A percentile compares a stretch with the other conserved stretches of the same genome.
Evolutionary conservation across 2,888 invertebrate species (phyloP).

Genomic region (Ypsolopha scabrella): DNA sequence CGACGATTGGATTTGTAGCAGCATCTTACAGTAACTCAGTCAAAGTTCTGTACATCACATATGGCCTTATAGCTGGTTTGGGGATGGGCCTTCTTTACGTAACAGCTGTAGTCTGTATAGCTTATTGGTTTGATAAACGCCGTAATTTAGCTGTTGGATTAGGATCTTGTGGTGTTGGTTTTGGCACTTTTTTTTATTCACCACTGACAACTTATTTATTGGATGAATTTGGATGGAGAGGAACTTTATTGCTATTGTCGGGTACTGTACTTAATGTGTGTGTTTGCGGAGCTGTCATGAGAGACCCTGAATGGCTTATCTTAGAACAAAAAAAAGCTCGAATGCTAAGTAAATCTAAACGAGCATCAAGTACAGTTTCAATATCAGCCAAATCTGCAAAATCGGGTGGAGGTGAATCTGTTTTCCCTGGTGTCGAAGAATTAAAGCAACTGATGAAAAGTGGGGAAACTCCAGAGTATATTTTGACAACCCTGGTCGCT

Average conservation of each 20-base stretch:
- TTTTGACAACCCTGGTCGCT: constrained; percentile 72
- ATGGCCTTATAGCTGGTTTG: constrained; percentile 86
- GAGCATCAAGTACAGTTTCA: constrained; percentile 64
- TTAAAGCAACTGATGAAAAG: constrained; percentile 77
- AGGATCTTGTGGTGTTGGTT: constrained; percentile 90
- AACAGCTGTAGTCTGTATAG: constrained; percentile 91
- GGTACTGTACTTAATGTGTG: constrained; percentile 89
- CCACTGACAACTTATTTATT: constrained; percentile 84
- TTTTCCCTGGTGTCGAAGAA: constrained; percentile 75
- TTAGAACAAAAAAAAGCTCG: constrained; percentile 73
- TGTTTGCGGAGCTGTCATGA: constrained; percentile 88
- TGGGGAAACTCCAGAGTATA: constrained; percentile 76
- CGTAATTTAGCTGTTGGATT: constrained; percentile 88
- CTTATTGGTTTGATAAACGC: constrained; percentile 93
- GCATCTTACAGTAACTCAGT: constrained; percentile 79
- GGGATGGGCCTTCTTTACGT: constrained; percentile 89
- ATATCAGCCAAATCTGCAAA: constrained; percentile 48
- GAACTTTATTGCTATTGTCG: constrained; percentile 80
- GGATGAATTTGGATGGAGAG: constrained; percentile 84
- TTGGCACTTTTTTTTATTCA: constrained; percentile 90
- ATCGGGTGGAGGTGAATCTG: constrained; percentile 65
- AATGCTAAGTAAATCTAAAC: constrained; percentile 59
- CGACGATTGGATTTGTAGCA: constrained; percentile 81
- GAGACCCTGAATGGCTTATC: constrained; percentile 87
- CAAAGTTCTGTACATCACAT: constrained; percentile 83